Conservation (phyloP, 2,888 invertebrate species). For the Tipula confusa region DNA sequence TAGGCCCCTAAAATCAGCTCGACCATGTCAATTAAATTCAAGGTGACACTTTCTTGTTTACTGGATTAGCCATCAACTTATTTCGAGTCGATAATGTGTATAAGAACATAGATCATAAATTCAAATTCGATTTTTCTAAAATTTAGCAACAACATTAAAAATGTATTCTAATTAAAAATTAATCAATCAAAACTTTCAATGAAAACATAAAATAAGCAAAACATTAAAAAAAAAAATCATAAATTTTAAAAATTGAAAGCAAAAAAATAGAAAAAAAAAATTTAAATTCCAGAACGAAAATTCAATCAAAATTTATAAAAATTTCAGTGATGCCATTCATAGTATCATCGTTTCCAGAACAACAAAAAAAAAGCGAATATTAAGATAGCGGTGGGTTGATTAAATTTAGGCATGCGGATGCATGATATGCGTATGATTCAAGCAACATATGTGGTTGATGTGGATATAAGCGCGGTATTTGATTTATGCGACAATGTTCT, state of each 20-base stretch:
- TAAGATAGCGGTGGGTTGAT: neutral
- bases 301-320: neutral
- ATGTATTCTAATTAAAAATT: neutral
- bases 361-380: neutral
- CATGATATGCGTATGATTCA: no score
- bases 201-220: neutral
- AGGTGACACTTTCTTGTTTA: no score
- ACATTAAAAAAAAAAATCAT: neutral
- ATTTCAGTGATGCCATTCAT: neutral
- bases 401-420: neutral
- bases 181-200: slow-evolving; percentile 14
- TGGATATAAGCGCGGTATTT: no score
- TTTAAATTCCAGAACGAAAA: neutral
- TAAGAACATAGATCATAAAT: neutral
- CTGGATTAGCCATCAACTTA: neutral
- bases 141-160: neutral
- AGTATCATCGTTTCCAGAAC: neutral
- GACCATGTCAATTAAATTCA: neutral
- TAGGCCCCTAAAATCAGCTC: neutral
- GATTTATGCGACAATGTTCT: no score
- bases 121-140: neutral
- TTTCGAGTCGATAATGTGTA: neutral
- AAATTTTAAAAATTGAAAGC: neutral
- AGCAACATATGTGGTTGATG: no score
- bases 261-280: neutral